A percentile compares a stretch with the other conserved stretches of the same genome.
These are phyloP conservation scores for Empidonax alnorum DNA, from an alignment of 2,113 vertebrate genomes.

Conservation along the genomic window DNA sequence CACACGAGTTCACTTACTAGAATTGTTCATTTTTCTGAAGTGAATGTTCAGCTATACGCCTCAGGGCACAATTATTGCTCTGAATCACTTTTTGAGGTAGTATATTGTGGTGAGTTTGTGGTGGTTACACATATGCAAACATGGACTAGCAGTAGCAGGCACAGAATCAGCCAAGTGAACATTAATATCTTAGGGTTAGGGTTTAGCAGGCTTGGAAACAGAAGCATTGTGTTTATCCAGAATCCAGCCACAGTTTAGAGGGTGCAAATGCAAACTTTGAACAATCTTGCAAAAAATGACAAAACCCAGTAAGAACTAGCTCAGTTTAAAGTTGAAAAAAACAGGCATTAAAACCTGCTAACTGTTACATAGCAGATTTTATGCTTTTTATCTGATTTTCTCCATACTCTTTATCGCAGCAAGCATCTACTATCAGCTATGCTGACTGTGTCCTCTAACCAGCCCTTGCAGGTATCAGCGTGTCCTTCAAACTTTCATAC, in stretches of 20 bases:
- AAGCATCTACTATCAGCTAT: conserved; percentile 44
- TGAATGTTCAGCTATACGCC: conserved; percentile 45
- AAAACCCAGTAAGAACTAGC: not conserved
- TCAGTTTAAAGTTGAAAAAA: conserved; percentile 37
- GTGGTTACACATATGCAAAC: conserved; percentile 57
- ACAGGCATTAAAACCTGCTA: conserved; percentile 2
- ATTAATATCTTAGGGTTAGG: conserved; percentile 39
- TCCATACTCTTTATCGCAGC: conserved; percentile 50
- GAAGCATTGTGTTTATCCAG: conserved; percentile 68
- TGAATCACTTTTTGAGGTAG: conserved; percentile 60
- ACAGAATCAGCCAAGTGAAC: conserved; percentile 22
- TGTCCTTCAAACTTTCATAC: conserved; percentile 43
- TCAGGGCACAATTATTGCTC: conserved; percentile 58
- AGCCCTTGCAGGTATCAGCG: not conserved
- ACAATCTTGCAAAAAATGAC: conserved; percentile 53
- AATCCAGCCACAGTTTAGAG: conserved; percentile 56
- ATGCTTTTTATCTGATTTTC: conserved; percentile 64
- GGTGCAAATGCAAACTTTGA: conserved; percentile 67
- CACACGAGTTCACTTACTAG: not conserved
- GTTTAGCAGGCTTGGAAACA: conserved; percentile 55
- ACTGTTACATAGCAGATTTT: conserved; percentile 51
- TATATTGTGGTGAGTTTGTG: conserved; percentile 55
- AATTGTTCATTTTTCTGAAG: conserved; percentile 47
- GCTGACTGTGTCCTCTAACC: conserved; percentile 46
- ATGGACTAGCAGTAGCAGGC: not conserved